Percentiles rank a stretch among this genome's conserved stretches.
Conservation (phyloP, 92 coral and sea anemone species). For the Anthopleura xanthogrammica region DNA sequence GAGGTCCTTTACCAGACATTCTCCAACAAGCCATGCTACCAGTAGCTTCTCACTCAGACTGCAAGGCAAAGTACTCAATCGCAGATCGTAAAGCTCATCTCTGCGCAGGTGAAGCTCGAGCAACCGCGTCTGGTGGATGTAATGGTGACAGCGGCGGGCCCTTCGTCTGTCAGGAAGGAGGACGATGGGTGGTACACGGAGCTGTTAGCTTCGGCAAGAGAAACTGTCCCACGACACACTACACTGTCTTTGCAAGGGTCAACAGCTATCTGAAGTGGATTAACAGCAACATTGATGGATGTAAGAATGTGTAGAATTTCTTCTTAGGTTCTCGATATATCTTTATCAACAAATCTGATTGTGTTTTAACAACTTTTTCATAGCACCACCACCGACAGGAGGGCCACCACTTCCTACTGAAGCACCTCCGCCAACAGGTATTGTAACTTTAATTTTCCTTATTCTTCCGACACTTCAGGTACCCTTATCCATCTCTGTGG, state of each 20-base stretch:
- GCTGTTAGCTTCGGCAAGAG: constrained; percentile 72
- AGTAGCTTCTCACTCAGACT: constrained; percentile 39
- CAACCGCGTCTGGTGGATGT: constrained; percentile 77
- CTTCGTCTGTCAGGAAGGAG: constrained; percentile 61
- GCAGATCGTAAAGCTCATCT: constrained; percentile 40
- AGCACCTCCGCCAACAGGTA: background rate
- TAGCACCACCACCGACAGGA: constrained; percentile 38
- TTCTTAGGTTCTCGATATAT: background rate
- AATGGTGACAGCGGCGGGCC: constrained; percentile 83
- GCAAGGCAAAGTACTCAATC: constrained; percentile 44
- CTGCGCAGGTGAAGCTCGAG: constrained; percentile 71
- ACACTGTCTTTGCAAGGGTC: constrained; percentile 74
- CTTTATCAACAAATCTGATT: background rate
- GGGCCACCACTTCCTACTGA: too few relatives aligned
- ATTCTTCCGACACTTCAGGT: too few relatives aligned
- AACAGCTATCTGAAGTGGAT: constrained; percentile 62
- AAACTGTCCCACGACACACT: constrained; percentile 69
- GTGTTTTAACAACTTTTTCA: background rate
- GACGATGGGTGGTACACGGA: constrained; percentile 75
- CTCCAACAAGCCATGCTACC: constrained; percentile 74
- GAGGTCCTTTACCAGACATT: constrained; percentile 43
- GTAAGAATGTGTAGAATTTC: constrained; percentile 4
- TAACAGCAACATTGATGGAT: constrained; percentile 44
- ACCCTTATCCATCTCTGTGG: too few relatives aligned
- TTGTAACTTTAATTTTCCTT: background rate